Percentiles rank a stretch among this genome's conserved stretches.
These are phyloP conservation scores for Yponomeuta sedellus DNA, from an alignment of 2,888 invertebrate species.

Conservation along the genomic window DNA sequence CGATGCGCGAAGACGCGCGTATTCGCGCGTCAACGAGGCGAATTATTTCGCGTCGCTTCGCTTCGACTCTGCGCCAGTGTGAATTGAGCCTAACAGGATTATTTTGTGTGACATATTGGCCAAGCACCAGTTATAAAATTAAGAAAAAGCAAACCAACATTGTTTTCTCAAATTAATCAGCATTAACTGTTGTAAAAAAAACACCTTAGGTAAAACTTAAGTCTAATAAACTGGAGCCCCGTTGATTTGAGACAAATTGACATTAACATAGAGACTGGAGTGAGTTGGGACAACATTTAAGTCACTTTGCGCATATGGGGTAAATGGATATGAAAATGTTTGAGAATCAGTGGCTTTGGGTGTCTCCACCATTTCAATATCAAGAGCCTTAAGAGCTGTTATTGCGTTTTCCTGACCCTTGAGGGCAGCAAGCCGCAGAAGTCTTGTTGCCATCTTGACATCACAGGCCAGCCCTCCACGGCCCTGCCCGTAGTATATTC, in stretches of 20 bases:
- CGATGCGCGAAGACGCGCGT: too few relatives aligned
- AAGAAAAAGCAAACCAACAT: background rate
- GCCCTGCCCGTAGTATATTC: conserved; percentile 81
- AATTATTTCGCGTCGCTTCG: too few relatives aligned
- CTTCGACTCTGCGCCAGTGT: too few relatives aligned
- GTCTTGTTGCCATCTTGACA: conserved; percentile 62
- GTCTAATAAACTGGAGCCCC: conserved; percentile 12
- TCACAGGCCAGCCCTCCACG: conserved; percentile 75
- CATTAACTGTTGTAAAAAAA: background rate
- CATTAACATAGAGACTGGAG: conserved; percentile 54
- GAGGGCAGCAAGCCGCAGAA: conserved; percentile 75
- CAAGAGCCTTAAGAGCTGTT: conserved; percentile 60
- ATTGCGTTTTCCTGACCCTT: conserved; percentile 77
- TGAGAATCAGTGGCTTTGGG: conserved; percentile 27
- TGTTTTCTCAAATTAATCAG: background rate
- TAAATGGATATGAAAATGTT: conserved; percentile 33
- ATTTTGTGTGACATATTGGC: background rate
- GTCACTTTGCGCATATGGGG: conserved; percentile 34
- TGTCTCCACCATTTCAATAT: conserved; percentile 35
- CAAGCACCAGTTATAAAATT: background rate
- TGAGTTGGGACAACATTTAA: conserved; percentile 44
- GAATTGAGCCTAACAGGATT: background rate
- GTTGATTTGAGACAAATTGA: conserved; percentile 32
- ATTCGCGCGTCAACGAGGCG: too few relatives aligned
- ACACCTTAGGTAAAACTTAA: conserved; percentile 1